phyloP scores from a whole-genome alignment of 2,888 invertebrate genomes.

The Scaptomyza tumidula region DNA sequence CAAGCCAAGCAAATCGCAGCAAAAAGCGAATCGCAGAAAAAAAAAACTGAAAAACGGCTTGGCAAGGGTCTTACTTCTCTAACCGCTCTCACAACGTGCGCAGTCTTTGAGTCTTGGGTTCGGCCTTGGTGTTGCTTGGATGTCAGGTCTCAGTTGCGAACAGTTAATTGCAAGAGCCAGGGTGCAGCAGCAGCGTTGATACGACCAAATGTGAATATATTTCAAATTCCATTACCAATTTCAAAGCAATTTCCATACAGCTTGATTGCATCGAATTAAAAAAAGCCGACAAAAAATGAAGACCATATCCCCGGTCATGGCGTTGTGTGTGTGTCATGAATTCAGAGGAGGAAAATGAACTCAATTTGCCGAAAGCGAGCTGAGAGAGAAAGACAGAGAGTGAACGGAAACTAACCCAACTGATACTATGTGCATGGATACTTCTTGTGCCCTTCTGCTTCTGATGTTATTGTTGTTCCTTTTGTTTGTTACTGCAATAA shows the following conservation, averaged over 20 bases:
- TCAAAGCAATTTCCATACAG: conserved; percentile 77
- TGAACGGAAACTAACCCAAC: conserved; percentile 41
- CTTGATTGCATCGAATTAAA: conserved; percentile 77
- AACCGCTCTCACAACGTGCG: neutral
- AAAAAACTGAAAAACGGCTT: neutral
- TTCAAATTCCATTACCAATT: conserved; percentile 65
- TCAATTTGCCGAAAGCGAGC: conserved; percentile 33
- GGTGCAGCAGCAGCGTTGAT: conserved; percentile 45
- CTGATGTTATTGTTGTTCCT: conserved; percentile 13
- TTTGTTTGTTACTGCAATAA: conserved; percentile 44
- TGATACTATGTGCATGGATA: conserved; percentile 23
- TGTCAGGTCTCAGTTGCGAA: conserved; percentile 43
- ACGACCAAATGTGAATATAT: conserved; percentile 57
- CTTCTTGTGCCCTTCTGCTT: conserved; percentile 8
- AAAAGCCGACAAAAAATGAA: conserved; percentile 59
- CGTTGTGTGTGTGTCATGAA: conserved; percentile 6
- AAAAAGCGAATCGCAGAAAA: neutral
- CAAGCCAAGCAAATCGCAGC: conserved; percentile 23
- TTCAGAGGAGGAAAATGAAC: conserved; percentile 25
- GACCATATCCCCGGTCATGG: conserved; percentile 45
- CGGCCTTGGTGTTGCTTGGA: conserved; percentile 4
- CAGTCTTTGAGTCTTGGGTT: neutral
- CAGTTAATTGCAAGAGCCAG: conserved; percentile 58
- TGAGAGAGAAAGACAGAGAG: conserved; percentile 10
- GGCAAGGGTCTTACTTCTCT: neutral